Evolutionary conservation across 1,140 invertebrate species (phyloP).

Genomic region (Drosophila subpulchrella): DNA sequence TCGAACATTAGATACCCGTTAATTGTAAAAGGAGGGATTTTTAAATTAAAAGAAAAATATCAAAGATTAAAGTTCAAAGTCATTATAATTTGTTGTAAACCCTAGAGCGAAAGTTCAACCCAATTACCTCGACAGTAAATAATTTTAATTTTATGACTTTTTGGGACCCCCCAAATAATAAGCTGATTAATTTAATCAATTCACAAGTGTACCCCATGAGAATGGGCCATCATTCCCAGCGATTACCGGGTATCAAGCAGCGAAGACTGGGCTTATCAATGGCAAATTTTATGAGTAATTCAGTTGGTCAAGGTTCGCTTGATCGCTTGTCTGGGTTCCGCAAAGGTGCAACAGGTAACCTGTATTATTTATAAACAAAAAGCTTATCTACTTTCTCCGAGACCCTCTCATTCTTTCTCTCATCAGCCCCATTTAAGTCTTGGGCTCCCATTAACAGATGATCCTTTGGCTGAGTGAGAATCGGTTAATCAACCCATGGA

Average conservation of each 20-base stretch:
- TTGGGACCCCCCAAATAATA: background rate
- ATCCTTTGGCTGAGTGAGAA: slow-evolving; percentile 62
- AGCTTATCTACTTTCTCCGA: slow-evolving; percentile 49
- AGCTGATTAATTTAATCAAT: too few species aligned
- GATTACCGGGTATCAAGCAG: slow-evolving; percentile 32
- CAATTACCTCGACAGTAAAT: background rate
- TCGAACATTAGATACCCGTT: background rate
- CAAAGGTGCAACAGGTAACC: slow-evolving; percentile 76
- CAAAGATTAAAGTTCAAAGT: too few species aligned
- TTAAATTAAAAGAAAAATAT: too few species aligned
- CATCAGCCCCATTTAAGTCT: background rate
- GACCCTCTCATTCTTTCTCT: background rate
- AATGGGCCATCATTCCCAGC: slow-evolving; percentile 21
- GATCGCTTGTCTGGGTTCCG: slow-evolving; percentile 69
- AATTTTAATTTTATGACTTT: background rate
- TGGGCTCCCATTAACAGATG: background rate
- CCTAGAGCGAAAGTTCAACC: background rate
- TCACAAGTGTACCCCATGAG: background rate
- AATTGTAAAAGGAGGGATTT: background rate
- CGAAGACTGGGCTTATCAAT: slow-evolving; percentile 52
- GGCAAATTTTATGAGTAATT: slow-evolving; percentile 74
- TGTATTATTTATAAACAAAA: slow-evolving; percentile 75
- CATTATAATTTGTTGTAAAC: too few species aligned
- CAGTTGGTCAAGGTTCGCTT: slow-evolving; percentile 72
- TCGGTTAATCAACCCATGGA: slow-evolving; percentile 70